These are phyloP conservation scores for Euproctis similis DNA, from an alignment of 2,888 invertebrate genomes.

Conservation along the genomic window DNA sequence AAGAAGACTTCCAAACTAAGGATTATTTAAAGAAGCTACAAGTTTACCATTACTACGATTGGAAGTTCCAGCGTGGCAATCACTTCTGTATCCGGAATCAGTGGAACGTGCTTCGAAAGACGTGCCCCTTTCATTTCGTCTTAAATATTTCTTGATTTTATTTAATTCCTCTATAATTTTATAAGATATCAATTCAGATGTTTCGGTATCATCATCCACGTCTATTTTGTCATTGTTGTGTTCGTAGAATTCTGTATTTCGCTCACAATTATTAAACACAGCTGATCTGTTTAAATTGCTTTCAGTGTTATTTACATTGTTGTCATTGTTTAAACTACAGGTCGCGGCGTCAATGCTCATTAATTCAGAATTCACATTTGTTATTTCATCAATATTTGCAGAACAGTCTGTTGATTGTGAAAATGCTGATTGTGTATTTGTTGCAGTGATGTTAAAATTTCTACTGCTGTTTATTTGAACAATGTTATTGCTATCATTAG, in stretches of 20 bases:
- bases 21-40: too few relatives aligned
- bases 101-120: constrained; percentile 25
- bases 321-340: neutral
- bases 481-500: neutral
- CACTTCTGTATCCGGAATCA: constrained; percentile 52
- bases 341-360: neutral
- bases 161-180: constrained; percentile 57
- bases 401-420: neutral
- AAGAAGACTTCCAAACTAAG: too few relatives aligned
- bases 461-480: neutral
- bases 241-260: neutral
- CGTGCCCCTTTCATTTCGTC: constrained; percentile 17
- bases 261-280: neutral
- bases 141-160: constrained; percentile 43
- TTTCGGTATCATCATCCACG: constrained; percentile 11
- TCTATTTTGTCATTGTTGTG: constrained; percentile 2
- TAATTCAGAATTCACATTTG: neutral
- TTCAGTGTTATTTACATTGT: neutral
- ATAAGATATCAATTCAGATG: constrained; percentile 35
- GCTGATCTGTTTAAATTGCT: neutral
- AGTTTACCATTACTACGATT: constrained; percentile 21
- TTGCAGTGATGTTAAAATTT: too few relatives aligned
- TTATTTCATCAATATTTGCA: neutral
- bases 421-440: neutral
- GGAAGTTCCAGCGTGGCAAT: constrained; percentile 33